Evolutionary conservation across 2,797 vertebrate species (phyloP), one percentile per base, ranked within the genome.

Genomic region (Dromococcyx pavoninus): DNA sequence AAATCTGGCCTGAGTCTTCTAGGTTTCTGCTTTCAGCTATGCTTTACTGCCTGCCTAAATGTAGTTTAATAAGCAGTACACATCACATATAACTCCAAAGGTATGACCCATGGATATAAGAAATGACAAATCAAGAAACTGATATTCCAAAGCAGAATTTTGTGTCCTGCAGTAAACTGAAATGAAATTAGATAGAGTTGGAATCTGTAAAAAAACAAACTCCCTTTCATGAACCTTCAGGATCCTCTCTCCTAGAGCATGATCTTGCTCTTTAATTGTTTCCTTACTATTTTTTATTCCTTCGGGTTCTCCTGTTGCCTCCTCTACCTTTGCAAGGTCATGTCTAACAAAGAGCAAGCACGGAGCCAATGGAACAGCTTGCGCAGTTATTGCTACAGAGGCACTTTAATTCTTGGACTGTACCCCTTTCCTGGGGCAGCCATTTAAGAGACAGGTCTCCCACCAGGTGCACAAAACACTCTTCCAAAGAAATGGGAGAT

Each of bases 361-460:
- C 0, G 0, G 62, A 92, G 96, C 93, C 93, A 96, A 82, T 22
- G 64, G 85, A 96, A 94, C 91, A 95, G 95, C 88, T 96, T 97
- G 96, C 11, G 14, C 41, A 25, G 44, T 88, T 87, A 87, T 37
- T 94, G 62, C 79, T 65, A 25, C 25, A 32, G 53, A 93, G 62
- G 44, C 65, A 44, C 41, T 89, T 94, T 76, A 94, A 86, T 95
- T 93, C 83, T 88, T 93, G 95, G 95, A 91, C 62, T 75, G 91
- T 58, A 41, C 79, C 51, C 13, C 50, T 91, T 87, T 93, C 95
- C 91, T 93, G 72, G 82, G 85, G 94, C 65, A 72, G 77, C 80
- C 75, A 2, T 93, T 96, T 91, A 90, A 91, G 64, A 78, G 75
- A 48, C 33, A 39, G 27, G 32, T 74, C 81, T 85, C 94, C 70